Percentiles rank a stretch among this genome's conserved stretches.
These are phyloP conservation scores for Enteromius radiatus DNA, from an alignment of 2,797 vertebrate species.

Conservation along the genomic window DNA sequence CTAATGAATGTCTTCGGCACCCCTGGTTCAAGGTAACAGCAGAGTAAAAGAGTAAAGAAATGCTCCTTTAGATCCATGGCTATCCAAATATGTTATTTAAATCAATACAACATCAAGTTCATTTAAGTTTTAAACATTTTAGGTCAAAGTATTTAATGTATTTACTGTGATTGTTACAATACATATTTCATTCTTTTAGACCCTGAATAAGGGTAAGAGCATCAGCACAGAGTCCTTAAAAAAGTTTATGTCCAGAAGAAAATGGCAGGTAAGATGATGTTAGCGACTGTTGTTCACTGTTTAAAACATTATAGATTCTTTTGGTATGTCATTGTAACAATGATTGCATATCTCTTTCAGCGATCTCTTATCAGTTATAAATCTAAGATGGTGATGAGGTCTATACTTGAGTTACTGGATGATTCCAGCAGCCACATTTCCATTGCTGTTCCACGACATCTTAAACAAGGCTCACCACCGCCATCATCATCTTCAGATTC, in stretches of 20 bases:
- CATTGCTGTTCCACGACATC: constrained; percentile 88
- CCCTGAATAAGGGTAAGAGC: constrained; percentile 87
- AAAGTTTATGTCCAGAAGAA: constrained; percentile 92
- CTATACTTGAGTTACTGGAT: constrained; percentile 91
- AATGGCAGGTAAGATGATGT: constrained; percentile 90
- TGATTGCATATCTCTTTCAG: constrained; percentile 70
- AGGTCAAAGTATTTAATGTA: background rate
- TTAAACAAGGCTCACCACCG: constrained; percentile 84
- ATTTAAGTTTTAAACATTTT: background rate
- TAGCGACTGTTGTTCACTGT: background rate
- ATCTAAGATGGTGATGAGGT: constrained; percentile 95
- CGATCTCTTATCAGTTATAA: constrained; percentile 97
- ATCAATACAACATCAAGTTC: background rate
- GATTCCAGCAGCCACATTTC: constrained; percentile 91
- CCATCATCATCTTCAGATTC: constrained; percentile 96
- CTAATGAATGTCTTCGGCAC: constrained; percentile 91
- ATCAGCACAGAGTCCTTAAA: constrained; percentile 91
- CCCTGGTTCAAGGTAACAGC: constrained; percentile 94
- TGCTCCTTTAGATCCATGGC: background rate
- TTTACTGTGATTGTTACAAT: constrained; percentile 1
- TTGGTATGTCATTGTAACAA: background rate
- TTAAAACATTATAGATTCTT: background rate
- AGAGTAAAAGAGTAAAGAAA: background rate
- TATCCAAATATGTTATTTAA: constrained; percentile 5
- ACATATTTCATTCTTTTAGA: constrained; percentile 71